Base-by-base conservation (phyloP, 2,888 invertebrate genomes). In the Nomada fucata region DNA sequence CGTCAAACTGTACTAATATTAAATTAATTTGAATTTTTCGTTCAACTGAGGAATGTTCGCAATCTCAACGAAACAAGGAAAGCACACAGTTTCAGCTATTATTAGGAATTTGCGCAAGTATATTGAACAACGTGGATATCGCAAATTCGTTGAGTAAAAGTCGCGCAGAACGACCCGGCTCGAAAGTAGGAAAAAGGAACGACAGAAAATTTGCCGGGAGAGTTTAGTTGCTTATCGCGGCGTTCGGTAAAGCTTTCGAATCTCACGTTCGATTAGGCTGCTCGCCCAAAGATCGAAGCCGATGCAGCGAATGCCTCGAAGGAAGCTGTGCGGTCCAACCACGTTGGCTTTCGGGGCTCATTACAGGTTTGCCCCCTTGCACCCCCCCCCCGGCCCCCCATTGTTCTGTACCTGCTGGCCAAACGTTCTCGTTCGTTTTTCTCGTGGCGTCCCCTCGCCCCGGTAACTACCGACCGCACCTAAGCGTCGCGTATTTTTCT, bases 341-440 rank as follows among this genome's bases (percentile, higher is more conserved):
- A 65, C 65, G 68, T 81, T 64, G 79, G 74, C 85, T 86, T 87
- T 87, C 78, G 74, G 79, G 55, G n/a, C 36, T 26, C 60, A n/a
- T 79, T 71, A 65, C 59, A 64, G 53, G 47, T 36, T 47, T 36
- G 47, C 55, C 7, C 23, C 15, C 18, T 60, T 29, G 55, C 65
- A 20, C 55, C 44, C 55, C 57, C 72, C 50, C 55, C 57, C 72
- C 23, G n/a, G n/a, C n/a, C 23, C 50, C 55, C 57, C 72, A 26
- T 65, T 70, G 42, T 26, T 52, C 63, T 9, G 42, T 13, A 52
- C 20, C 42, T 52, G 52, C 52, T 50, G 42, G 11, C 71, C 42
- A 63, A 36, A 26, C 15, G 26, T 53, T 59, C 44, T 59, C 44
- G 57, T 36, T 52, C 69, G 36, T 65, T 59, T 71, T 42, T 44